Conservation (phyloP, 2,113 vertebrate species). For the Kryptolebias marmoratus region DNA sequence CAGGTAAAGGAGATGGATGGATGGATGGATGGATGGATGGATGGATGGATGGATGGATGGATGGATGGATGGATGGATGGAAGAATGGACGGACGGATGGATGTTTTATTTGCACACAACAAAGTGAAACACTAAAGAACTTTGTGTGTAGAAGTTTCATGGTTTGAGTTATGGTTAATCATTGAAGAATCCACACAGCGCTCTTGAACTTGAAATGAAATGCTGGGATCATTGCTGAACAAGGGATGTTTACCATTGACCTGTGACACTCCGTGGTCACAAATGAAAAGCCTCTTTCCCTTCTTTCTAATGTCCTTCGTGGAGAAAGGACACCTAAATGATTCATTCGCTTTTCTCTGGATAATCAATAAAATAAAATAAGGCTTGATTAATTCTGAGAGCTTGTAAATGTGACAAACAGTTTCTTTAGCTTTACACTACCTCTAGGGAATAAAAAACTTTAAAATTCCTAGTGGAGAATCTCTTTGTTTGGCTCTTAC, state of each 20-base stretch:
- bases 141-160: background rate
- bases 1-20: no score
- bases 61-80: no score
- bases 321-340: slow-evolving; percentile 27
- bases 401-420: background rate
- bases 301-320: slow-evolving; percentile 10
- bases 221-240: background rate
- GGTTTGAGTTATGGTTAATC: slow-evolving; percentile 11
- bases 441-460: background rate
- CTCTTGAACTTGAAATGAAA: background rate
- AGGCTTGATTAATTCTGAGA: slow-evolving; percentile 9
- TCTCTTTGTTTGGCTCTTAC: background rate
- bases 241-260: slow-evolving; percentile 5
- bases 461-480: slow-evolving; percentile 16
- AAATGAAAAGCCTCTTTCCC: background rate
- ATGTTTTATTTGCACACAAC: background rate
- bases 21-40: no score
- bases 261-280: background rate
- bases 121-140: slow-evolving; percentile 6
- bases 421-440: background rate
- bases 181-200: background rate
- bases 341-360: slow-evolving; percentile 24
- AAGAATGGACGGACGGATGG: no score
- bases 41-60: no score
- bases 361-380: slow-evolving; percentile 37